Evolutionary conservation across 2,888 invertebrate species (phyloP).

Genomic region (Drosophila meridiana): DNA sequence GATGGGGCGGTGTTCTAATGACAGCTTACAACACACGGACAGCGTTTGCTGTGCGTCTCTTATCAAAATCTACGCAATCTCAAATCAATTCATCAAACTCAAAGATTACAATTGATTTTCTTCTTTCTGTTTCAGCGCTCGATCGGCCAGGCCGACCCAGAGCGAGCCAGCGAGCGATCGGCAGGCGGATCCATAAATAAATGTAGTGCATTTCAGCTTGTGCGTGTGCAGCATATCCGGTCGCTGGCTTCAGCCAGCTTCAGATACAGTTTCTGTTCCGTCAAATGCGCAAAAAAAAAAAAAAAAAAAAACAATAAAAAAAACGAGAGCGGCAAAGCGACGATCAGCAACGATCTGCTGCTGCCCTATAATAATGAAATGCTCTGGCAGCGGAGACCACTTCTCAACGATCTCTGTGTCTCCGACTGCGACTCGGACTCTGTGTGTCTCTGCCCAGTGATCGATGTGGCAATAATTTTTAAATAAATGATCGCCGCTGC

Average conservation of each 20-base stretch:
- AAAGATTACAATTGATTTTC: conserved; percentile 74
- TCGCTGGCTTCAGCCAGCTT: conserved; percentile 25
- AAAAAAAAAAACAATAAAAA: not conserved
- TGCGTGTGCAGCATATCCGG: conserved; percentile 79
- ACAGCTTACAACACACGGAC: conserved; percentile 53
- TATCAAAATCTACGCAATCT: conserved; percentile 77
- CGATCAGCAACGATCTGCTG: conserved; percentile 43
- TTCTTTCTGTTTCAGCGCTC: conserved; percentile 14
- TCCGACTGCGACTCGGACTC: conserved; percentile 10
- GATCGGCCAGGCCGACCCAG: conserved; percentile 6
- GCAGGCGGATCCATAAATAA: conserved; percentile 82
- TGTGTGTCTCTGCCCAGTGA: conserved; percentile 60
- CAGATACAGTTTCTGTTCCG: conserved; percentile 49
- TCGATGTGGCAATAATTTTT: conserved; percentile 82
- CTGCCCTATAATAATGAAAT: conserved; percentile 77
- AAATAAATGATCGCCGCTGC: conserved; percentile 76
- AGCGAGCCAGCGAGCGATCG: conserved; percentile 24
- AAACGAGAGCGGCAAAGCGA: conserved; percentile 14
- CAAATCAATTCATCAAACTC: conserved; percentile 82
- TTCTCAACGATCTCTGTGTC: conserved; percentile 15
- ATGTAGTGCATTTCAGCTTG: conserved; percentile 73
- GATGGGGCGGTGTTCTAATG: conserved; percentile 64
- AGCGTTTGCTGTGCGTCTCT: conserved; percentile 26
- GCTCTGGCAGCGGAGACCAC: conserved; percentile 24
- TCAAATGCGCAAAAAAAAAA: conserved; percentile 69